phyloP scores from a whole-genome alignment of 2,797 vertebrate species.

The Onychomys arenicola region DNA sequence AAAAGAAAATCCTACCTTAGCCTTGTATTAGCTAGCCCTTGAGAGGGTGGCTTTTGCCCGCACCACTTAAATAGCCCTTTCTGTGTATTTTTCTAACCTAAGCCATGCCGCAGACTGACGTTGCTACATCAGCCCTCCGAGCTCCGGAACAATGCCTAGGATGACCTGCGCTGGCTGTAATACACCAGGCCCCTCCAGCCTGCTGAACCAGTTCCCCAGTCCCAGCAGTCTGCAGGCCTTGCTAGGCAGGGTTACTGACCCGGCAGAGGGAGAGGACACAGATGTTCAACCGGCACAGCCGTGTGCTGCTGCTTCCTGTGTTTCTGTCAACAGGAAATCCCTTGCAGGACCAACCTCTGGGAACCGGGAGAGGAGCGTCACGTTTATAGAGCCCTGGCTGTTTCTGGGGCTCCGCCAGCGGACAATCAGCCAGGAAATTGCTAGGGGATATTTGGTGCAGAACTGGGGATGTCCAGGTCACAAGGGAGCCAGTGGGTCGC shows the following conservation, averaged over 20 bases:
- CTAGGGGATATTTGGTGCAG: conserved; percentile 58
- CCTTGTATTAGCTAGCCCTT: neutral
- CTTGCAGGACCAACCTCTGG: conserved; percentile 64
- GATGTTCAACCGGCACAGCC: conserved; percentile 24
- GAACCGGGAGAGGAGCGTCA: conserved; percentile 40
- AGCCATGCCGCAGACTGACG: neutral
- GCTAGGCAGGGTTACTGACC: neutral
- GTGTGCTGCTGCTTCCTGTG: conserved; percentile 63
- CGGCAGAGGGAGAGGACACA: neutral
- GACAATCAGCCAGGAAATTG: conserved; percentile 61
- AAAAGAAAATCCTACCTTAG: neutral
- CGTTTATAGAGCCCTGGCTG: neutral
- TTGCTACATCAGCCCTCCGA: neutral
- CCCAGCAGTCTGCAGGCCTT: conserved; percentile 28
- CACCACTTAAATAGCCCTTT: neutral
- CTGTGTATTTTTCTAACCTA: neutral
- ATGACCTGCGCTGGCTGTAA: neutral
- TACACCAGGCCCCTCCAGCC: neutral
- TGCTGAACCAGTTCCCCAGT: conserved; percentile 43
- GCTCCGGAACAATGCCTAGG: neutral
- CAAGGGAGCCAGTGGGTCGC: conserved; percentile 54
- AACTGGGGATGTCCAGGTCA: conserved; percentile 71
- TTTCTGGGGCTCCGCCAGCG: conserved; percentile 1
- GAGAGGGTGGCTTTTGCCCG: neutral
- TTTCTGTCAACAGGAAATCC: conserved; percentile 81